Conservation (phyloP, 2,888 invertebrate genomes). For the Drosophila robusta region DNA sequence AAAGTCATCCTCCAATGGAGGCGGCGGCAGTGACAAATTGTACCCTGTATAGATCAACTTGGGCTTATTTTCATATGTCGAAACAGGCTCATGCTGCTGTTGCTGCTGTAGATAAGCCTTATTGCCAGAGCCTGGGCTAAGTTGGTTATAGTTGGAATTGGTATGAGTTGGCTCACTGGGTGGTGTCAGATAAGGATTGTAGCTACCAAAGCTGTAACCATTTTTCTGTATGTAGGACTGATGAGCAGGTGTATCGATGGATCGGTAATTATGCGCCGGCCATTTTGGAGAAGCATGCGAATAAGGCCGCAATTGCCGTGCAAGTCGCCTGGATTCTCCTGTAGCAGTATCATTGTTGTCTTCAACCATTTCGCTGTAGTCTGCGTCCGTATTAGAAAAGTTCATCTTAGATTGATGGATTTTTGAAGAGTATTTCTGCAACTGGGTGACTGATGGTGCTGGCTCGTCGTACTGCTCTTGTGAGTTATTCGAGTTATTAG, state of each 20-base stretch:
- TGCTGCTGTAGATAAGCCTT: slow-evolving; percentile 46
- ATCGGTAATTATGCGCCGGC: slow-evolving; percentile 70
- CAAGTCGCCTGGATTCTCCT: slow-evolving; percentile 76
- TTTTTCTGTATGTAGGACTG: slow-evolving; percentile 47
- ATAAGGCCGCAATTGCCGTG: slow-evolving; percentile 82
- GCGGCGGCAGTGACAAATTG: slow-evolving; percentile 76
- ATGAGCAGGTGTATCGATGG: slow-evolving; percentile 67
- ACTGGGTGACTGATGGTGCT: slow-evolving; percentile 9
- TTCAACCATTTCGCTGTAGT: slow-evolving; percentile 11
- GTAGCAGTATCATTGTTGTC: slow-evolving; percentile 61
- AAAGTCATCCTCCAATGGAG: slow-evolving; percentile 73
- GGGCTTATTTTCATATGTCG: slow-evolving; percentile 50
- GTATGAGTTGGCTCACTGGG: slow-evolving; percentile 61
- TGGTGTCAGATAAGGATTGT: slow-evolving; percentile 82
- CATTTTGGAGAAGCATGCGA: slow-evolving; percentile 58
- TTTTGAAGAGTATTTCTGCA: slow-evolving; percentile 64
- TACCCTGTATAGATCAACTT: slow-evolving; percentile 76
- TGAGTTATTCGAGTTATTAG: slow-evolving; percentile 44
- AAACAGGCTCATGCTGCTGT: slow-evolving; percentile 17
- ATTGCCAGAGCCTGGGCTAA: slow-evolving; percentile 59
- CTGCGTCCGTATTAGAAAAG: slow-evolving; percentile 17
- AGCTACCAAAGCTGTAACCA: slow-evolving; percentile 76
- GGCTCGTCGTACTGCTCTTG: slow-evolving; percentile 51
- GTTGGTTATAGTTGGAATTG: slow-evolving; percentile 68
- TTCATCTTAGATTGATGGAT: slow-evolving; percentile 34